Conservation (phyloP, 2,888 invertebrate genomes). For the Norana najaformis region DNA sequence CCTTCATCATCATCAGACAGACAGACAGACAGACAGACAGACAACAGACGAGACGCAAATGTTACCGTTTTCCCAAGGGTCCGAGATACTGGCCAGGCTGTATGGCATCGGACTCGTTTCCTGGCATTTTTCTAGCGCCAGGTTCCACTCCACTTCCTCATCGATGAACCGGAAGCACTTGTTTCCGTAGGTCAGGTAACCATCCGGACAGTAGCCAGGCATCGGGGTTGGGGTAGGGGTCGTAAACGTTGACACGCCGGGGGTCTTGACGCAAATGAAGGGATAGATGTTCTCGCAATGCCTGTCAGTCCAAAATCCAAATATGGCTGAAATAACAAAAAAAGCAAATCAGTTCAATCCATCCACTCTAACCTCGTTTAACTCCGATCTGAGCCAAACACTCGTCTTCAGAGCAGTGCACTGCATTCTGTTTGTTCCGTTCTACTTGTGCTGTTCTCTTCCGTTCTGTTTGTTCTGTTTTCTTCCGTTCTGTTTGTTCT, state of each 20-base stretch:
- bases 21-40: no score
- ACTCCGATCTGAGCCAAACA: no score
- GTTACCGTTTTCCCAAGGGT: constrained; percentile 48
- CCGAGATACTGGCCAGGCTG: constrained; percentile 48
- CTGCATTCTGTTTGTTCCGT: no score
- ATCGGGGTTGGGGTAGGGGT: constrained; percentile 35
- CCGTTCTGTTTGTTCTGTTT: no score
- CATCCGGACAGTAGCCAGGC: constrained; percentile 49
- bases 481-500: no score
- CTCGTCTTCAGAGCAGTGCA: no score
- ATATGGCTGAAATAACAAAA: background rate
- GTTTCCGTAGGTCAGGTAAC: constrained; percentile 46
- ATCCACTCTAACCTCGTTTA: no score
- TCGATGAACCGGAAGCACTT: constrained; percentile 49
- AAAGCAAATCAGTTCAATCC: background rate
- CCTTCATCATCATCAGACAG: background rate
- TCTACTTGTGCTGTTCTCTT: no score
- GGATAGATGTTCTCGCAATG: constrained; percentile 48
- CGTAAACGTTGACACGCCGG: constrained; percentile 41
- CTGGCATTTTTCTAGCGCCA: constrained; percentile 45
- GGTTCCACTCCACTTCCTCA: constrained; percentile 46
- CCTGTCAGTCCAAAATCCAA: constrained; percentile 48
- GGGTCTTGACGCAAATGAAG: constrained; percentile 49
- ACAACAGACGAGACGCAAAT: no score
- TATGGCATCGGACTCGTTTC: constrained; percentile 37